Evolutionary conservation across 2,113 vertebrate genomes (phyloP), one percentile per base, ranked within the genome.

Genomic region (Paedocypris sp.): DNA sequence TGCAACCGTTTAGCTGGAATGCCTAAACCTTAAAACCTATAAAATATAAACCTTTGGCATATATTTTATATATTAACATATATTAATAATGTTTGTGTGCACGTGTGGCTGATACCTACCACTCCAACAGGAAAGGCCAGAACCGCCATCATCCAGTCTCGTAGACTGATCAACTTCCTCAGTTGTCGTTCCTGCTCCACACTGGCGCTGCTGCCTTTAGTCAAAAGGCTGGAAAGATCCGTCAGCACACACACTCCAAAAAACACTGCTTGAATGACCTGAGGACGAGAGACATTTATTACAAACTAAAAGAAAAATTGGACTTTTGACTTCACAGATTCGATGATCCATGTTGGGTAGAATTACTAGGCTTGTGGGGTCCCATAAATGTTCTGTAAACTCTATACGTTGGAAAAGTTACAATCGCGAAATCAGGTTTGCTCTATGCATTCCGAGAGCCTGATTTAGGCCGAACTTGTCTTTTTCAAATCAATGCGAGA

Each of bases 141-240:
- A 19, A 99, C 91, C 1, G 94, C 90, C 86, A 99, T 88, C 77
- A 97, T 81, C 94, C 95, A 97, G 83, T 99, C 95, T 43, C 94
- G 80, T 35, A 99, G 89, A 15, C 88, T 80, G 68, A 96, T 90
- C 25, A 99, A 89, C 70, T 99, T 99, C 80, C 73, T 88, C 32
- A 97, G 82, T 78, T 99, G 95, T 22, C 91, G 79, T 75, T 99
- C 92, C 79, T 98, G 93, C 64, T 97, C 95, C 71, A 87, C 82
- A 76, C 80, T 94, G 69, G 89, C 90, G 22, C 84, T 88, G 22
- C 84, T 88, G 35, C 88, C 93, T 80, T 90, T 91, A 1, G 89
- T 96, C 74, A 99, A 86, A 71, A 99, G 88, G 68, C 91, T 92
- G 69, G 94, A 97, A 15, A 98, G 82, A 32, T 99, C 95, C 0